phyloP scores from a whole-genome alignment of 2,888 invertebrate genomes.

The Leptura quadrifasciata region DNA sequence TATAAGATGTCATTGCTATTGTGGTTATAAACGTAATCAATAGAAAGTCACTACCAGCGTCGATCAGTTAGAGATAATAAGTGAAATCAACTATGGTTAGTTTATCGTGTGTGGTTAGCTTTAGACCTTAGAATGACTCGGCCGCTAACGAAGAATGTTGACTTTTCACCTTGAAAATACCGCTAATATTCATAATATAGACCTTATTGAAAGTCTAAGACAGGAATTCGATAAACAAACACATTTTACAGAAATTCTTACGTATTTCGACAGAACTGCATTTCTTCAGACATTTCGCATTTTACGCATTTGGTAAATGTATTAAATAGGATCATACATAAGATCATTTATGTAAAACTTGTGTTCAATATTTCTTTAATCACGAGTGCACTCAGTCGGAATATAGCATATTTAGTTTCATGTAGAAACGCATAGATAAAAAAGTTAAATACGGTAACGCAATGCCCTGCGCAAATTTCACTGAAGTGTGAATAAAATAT shows the following conservation, averaged over 20 bases:
- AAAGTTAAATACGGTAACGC: slow-evolving; percentile 1
- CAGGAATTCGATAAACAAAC: slow-evolving; percentile 41
- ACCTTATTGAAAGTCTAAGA: slow-evolving; percentile 38
- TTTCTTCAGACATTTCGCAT: neutral
- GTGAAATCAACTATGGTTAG: neutral
- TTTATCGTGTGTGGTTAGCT: slow-evolving; percentile 20
- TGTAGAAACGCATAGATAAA: slow-evolving; percentile 15
- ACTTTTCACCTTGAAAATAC: slow-evolving; percentile 62
- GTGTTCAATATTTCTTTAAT: neutral
- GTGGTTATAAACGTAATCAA: too few species aligned
- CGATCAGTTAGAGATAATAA: too few species aligned
- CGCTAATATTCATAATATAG: slow-evolving; percentile 56
- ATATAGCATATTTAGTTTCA: slow-evolving; percentile 17
- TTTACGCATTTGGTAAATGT: neutral
- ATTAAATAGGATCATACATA: neutral
- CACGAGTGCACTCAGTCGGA: slow-evolving; percentile 7
- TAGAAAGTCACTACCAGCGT: too few species aligned
- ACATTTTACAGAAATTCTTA: slow-evolving; percentile 15
- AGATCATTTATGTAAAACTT: neutral
- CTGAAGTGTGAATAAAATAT: too few species aligned
- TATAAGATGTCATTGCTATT: too few species aligned
- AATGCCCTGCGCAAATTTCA: too few species aligned
- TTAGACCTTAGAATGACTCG: slow-evolving; percentile 18
- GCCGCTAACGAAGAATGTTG: slow-evolving; percentile 57
- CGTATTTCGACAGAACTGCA: slow-evolving; percentile 3